Evolutionary conservation across 2,888 invertebrate genomes (phyloP).

Genomic region (Cephus pygmeus): DNA sequence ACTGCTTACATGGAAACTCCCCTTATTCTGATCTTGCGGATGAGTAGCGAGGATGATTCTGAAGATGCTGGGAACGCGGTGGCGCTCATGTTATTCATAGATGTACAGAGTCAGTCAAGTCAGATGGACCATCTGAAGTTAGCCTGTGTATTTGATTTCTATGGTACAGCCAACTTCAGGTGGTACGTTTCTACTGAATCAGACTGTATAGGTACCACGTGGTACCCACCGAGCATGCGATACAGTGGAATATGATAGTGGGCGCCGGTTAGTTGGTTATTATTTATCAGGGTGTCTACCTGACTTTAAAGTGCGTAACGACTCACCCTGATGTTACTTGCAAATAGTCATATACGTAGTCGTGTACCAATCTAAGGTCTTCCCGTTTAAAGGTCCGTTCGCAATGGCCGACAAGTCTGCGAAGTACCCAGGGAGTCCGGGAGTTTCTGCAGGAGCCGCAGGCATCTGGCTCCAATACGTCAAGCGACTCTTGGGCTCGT

Average conservation of each 20-base stretch:
- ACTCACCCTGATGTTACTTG: not conserved
- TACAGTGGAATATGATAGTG: not conserved
- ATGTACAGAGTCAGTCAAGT: not conserved
- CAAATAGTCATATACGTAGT: not conserved
- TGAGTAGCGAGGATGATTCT: not conserved
- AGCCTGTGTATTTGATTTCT: not conserved
- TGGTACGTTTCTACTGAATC: not conserved
- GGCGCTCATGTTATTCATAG: not conserved
- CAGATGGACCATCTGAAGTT: not conserved
- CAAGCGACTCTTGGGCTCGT: constrained; percentile 15
- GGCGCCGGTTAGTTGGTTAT: not conserved
- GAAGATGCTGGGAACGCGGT: not conserved
- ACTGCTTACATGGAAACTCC: not conserved
- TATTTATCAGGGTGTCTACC: not conserved
- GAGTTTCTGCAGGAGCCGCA: not conserved
- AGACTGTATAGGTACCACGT: not conserved
- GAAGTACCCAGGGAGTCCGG: not conserved
- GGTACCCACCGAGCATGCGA: not conserved
- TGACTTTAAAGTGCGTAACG: not conserved
- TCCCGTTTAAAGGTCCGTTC: not conserved
- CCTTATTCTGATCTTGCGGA: not conserved
- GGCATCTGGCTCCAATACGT: constrained; percentile 4
- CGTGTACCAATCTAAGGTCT: not conserved
- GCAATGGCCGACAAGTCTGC: not conserved
- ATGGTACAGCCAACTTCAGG: not conserved